A percentile compares a stretch with the other conserved stretches of the same genome.
Evolutionary conservation across 2,888 invertebrate genomes (phyloP).

Genomic region (Phortica okadai): DNA sequence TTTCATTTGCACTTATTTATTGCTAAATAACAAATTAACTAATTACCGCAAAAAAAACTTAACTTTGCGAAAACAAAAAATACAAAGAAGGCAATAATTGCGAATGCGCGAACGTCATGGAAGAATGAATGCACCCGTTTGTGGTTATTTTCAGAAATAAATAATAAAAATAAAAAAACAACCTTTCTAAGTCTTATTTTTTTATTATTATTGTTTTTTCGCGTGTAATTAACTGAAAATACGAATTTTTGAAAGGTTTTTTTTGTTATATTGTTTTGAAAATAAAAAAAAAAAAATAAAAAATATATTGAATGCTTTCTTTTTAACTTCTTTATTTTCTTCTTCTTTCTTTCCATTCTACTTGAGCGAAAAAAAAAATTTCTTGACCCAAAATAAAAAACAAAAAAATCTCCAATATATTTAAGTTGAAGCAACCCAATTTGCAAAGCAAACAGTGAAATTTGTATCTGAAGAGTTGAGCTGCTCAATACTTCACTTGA

Average conservation of each 20-base stretch:
- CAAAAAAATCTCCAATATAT: neutral
- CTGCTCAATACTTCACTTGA: neutral
- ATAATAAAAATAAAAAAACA: neutral
- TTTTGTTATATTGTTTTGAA: neutral
- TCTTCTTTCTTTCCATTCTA: neutral
- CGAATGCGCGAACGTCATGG: conserved; percentile 27
- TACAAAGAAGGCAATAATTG: neutral
- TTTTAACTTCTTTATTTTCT: neutral
- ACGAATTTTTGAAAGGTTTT: conserved; percentile 11
- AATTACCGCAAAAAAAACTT: conserved; percentile 25
- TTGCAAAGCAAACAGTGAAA: conserved; percentile 9
- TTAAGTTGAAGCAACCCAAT: neutral
- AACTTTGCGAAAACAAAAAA: conserved; percentile 8
- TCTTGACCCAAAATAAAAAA: conserved; percentile 19
- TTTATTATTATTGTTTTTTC: conserved; percentile 15
- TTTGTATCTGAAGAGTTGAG: neutral
- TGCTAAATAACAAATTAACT: conserved; percentile 30
- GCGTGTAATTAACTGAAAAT: conserved; percentile 25
- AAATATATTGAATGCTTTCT: neutral
- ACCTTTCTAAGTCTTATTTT: neutral
- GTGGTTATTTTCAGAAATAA: conserved; percentile 9
- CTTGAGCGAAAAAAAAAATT: neutral
- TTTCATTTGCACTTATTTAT: conserved; percentile 7
- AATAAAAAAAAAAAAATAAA: neutral
- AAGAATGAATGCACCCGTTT: conserved; percentile 14